Evolutionary conservation across 2,888 invertebrate genomes (phyloP), one percentile per base, ranked within the genome.

Genomic region (Galeopsomyia nigrocyanea): DNA sequence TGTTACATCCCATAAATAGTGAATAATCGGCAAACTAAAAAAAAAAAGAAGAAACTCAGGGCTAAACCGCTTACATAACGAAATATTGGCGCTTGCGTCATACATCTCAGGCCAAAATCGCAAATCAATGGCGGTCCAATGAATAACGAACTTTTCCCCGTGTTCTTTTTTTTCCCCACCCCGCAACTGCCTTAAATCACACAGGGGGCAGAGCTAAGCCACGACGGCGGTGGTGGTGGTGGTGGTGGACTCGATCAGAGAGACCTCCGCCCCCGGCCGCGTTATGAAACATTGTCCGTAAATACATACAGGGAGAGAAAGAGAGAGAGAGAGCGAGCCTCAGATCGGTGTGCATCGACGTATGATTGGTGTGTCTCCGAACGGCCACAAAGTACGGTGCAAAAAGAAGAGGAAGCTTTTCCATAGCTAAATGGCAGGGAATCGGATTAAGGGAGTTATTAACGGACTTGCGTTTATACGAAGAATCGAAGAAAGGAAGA

Each of bases 371-470:
- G 72, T 68, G 72, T 68, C 72, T 72, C 68, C 47, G 55, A 21
- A 10, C 57, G 46, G 76, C 72, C 55, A 62, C 51, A 69, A 64
- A 64, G 53, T 60, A 70, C 49, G 70, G n/a, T 14, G 46, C 39
- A 66, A 7, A 67, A 50, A 50, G 5, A n/a, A 17, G 51, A 21
- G 39, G 39, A 39, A 39, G 39, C 39, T 39, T 39, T 26, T 39
- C 10, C 39, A 39, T 26, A 10, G 77, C 75, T 68, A 63, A 73
- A 68, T 64, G 47, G 68, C 56, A 47, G 47, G 17, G 49, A 78
- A 79, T 76, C 78, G 84, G 85, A 84, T 84, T 85, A 85, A 84
- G 83, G 82, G 82, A 82, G 82, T 84, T 85, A 85, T 85, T 85
- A 85, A 85, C 84, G 83, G 83, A 62, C 69, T 46, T 3, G 16